Percentiles rank a stretch among this genome's conserved stretches.
phyloP scores from a whole-genome alignment of 2,797 vertebrate genomes.

The Chelon labrosus region DNA sequence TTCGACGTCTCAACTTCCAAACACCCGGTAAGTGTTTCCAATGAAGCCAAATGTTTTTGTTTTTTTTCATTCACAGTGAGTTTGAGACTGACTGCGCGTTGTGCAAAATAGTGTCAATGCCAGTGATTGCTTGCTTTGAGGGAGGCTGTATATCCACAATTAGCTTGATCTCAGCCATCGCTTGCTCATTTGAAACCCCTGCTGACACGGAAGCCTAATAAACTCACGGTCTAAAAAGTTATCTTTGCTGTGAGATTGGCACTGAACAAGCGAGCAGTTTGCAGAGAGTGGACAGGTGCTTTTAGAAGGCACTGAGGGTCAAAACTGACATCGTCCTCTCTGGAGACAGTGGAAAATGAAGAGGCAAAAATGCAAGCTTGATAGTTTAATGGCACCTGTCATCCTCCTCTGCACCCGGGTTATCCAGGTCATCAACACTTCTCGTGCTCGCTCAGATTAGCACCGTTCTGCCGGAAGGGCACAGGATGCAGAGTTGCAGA shows the following conservation, averaged over 20 bases:
- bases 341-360: constrained; percentile 55
- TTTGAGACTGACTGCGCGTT: constrained; percentile 1
- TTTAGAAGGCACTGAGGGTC: constrained; percentile 57
- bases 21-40: constrained; percentile 90
- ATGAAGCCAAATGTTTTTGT: not conserved
- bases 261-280: constrained; percentile 41
- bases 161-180: not conserved
- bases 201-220: constrained; percentile 19
- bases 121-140: constrained; percentile 9
- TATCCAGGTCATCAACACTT: constrained; percentile 65
- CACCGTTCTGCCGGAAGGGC: not conserved
- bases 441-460: constrained; percentile 58
- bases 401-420: constrained; percentile 56
- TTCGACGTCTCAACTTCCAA: constrained; percentile 98
- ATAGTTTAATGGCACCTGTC: constrained; percentile 72
- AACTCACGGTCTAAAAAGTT: constrained; percentile 16
- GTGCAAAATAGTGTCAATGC: not conserved
- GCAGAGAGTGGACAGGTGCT: constrained; percentile 73
- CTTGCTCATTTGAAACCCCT: constrained; percentile 25
- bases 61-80: not conserved
- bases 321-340: constrained; percentile 62
- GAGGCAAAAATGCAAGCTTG: constrained; percentile 63
- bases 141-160: not conserved
- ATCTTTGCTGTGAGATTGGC: constrained; percentile 28
- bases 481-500: constrained; percentile 24